Evolutionary conservation across 2,888 invertebrate species (phyloP).

Genomic region (Oscheius myriophilus): DNA sequence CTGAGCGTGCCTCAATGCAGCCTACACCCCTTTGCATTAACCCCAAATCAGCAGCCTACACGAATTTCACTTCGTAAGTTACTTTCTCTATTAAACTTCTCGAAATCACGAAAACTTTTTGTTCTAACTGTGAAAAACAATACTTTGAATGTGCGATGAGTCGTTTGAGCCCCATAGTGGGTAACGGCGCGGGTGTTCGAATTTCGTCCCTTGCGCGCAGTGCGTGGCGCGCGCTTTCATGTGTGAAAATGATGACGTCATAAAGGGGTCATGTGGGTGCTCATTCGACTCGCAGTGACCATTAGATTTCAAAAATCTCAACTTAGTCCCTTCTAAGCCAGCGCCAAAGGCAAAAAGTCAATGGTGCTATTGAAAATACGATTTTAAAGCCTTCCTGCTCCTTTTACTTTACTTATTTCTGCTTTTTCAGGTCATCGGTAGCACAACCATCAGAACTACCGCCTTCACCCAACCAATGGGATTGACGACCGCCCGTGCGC

Average conservation of each 20-base stretch:
- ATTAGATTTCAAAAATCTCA: background rate
- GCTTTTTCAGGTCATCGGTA: conserved; percentile 86
- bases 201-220: too few relatives aligned
- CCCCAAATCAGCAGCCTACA: conserved; percentile 99
- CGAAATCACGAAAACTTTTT: background rate
- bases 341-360: background rate
- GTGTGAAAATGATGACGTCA: too few relatives aligned
- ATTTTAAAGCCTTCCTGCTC: background rate
- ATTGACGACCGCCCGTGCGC: conserved; percentile 74
- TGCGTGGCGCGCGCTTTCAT: too few relatives aligned
- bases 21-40: conserved; percentile 98
- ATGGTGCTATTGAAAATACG: background rate
- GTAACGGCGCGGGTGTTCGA: too few relatives aligned
- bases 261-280: too few relatives aligned
- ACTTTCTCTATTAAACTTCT: background rate
- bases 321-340: background rate
- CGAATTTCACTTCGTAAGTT: conserved; percentile 97
- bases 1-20: conserved; percentile 89
- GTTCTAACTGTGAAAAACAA: too few relatives aligned
- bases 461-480: conserved; percentile 97
- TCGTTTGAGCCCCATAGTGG: too few relatives aligned
- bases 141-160: too few relatives aligned
- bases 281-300: too few relatives aligned
- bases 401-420: background rate
- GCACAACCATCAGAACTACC: conserved; percentile 97